Evolutionary conservation across 2,797 vertebrate genomes (phyloP).

Genomic region (Melanotaenia nigrans): DNA sequence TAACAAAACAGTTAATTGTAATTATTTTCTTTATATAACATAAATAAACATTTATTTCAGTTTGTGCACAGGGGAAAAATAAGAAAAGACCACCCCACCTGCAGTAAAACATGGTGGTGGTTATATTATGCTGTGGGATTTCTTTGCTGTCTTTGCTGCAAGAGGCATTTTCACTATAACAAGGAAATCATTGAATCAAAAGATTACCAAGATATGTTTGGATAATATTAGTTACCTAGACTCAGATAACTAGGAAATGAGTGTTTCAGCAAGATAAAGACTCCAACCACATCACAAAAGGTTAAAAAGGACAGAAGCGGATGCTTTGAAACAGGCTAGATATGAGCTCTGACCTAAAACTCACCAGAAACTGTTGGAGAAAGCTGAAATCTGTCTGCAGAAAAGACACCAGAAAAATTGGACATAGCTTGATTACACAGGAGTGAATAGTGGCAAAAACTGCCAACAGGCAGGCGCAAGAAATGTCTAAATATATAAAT

Average conservation of each 20-base stretch:
- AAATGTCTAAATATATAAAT: neutral
- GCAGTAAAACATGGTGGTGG: neutral
- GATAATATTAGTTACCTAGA: neutral
- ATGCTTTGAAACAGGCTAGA: neutral
- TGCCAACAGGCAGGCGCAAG: neutral
- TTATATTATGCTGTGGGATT: neutral
- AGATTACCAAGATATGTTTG: neutral
- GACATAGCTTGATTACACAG: neutral
- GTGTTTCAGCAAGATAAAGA: neutral
- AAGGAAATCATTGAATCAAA: neutral
- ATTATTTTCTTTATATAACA: neutral
- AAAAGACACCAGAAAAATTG: neutral
- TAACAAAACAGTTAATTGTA: neutral
- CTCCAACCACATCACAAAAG: neutral
- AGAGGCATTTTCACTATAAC: neutral
- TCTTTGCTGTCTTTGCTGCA: neutral
- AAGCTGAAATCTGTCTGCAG: neutral
- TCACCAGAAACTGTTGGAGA: neutral
- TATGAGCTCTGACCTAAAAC: neutral
- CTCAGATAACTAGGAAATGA: neutral
- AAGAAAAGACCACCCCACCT: neutral
- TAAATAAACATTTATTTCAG: neutral
- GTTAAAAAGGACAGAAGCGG: neutral
- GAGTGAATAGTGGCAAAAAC: neutral
- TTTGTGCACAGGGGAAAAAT: neutral